These are phyloP conservation scores for Macrotis lagotis DNA, from an alignment of 2,113 vertebrate species.

Conservation along the genomic window DNA sequence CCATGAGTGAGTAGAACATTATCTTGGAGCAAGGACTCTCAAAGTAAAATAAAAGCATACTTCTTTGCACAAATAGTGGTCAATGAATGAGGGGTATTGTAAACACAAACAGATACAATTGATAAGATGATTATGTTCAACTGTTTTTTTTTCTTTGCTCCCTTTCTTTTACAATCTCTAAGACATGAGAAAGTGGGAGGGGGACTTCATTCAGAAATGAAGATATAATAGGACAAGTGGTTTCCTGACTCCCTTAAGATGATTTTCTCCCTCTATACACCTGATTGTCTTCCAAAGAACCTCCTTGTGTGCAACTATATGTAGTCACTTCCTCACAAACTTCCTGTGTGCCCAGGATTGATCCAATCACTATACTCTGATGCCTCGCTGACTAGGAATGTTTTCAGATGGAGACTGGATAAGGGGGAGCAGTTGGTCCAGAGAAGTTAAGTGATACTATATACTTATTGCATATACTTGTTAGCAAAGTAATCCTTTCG, in stretches of 20 bases:
- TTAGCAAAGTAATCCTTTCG: neutral
- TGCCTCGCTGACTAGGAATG: neutral
- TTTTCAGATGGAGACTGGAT: neutral
- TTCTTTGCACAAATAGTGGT: neutral
- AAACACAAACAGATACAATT: neutral
- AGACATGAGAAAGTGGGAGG: neutral
- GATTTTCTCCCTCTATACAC: neutral
- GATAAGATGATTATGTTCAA: neutral
- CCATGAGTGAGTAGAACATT: neutral
- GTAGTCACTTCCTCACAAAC: neutral
- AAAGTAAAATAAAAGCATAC: constrained; percentile 65
- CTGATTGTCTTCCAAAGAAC: neutral
- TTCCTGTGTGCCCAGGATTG: neutral
- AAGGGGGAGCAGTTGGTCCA: no score
- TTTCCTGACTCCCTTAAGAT: neutral
- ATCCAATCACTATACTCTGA: neutral
- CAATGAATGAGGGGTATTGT: neutral
- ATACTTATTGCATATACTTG: neutral
- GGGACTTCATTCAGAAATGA: neutral
- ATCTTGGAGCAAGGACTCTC: neutral
- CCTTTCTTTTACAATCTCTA: neutral
- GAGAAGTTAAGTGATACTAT: neutral
- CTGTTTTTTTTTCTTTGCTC: neutral
- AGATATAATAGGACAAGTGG: neutral
- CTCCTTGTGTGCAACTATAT: neutral